Base-by-base conservation (phyloP, 2,113 vertebrate species). In the Willisornis vidua region DNA sequence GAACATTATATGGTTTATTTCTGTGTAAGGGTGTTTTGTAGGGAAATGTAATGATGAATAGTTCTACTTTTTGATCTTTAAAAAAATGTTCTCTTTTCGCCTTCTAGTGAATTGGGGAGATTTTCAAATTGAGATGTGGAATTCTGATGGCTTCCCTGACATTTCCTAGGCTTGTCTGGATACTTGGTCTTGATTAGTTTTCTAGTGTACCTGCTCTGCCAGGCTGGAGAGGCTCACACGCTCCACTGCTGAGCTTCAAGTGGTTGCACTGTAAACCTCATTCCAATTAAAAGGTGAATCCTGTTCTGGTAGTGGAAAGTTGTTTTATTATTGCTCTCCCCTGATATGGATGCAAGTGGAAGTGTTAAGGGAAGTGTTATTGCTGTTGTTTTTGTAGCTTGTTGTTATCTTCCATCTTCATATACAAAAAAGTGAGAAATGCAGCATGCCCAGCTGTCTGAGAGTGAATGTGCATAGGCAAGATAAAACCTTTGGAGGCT, bases 141-240 rank as follows among this genome's bases (percentile, higher is more conserved):
- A 90, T 90, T 79, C 62, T 97, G 93, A 96, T 97, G 93, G 85
- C 73, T n/a, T 79, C 29, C 45, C 74, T 97, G 97, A 96, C 96
- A 96, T 97, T 97, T 97, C 81, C 82, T 91, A 58, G 87, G 78
- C 88, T 63, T 96, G 77, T 72, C 85, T 97, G 92, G 35, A 74
- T 96, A 96, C 81, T 90, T 95, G 83, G 55, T 62, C 77, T 95
- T 95, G 96, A 95, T 96, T 81, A 91, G 85, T 92, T 97, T 95
- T 91, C 58, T 93, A 37, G 66, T 90, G 75, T 87, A 54, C 58
- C 48, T 52, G 43, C 74, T 84, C 66, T 93, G 97, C 92, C 68
- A 83, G 37, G 71, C 70, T 89, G 59, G 70, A 95, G 81, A 96
- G 82, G 76, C 82, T 92, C 15, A 7, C 6, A 18, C 3, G 3